Base-by-base conservation (phyloP, 2,888 invertebrate species). In the Coleophora deauratella region DNA sequence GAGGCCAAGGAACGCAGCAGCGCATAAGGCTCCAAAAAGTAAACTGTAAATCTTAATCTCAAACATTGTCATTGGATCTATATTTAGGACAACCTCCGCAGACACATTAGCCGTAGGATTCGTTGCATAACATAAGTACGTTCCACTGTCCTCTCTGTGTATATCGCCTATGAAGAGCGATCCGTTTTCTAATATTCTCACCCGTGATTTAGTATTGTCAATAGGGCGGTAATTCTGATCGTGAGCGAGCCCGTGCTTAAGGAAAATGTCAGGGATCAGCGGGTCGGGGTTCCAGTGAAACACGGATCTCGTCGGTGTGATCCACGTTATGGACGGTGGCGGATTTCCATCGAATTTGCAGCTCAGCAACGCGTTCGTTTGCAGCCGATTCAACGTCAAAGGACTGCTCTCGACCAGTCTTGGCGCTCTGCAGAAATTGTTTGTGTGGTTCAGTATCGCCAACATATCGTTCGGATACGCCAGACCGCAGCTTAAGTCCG, bases 51-150 rank as follows among this genome's bases (percentile, higher is more conserved):
- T 91, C 73, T 95, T 92, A 39, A 97, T 92, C 55, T 92, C 90
- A 63, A 91, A 90, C 85, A 96, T 92, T 44, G 94, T 91, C 60
- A 92, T 89, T 12, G 96, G 96, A 75, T 97, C 95, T 66, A 97
- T 92, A 66, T 92, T 92, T 41, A 96, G 85, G 38, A 91, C 65
- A 30, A 97, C 91, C 57, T 90, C 90, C 35, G 90, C 89, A 1
- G 95, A 92, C 27, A 89, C 84, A 69, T 95, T 96, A 40, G 93
- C 93, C 50, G 93, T 87, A 11, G 94, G 91, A 80, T 97, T 97
- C 58, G 92, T 89, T 33, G 94, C 96, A 64, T 91, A 91, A 69
- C 97, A 98, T 46, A 90, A 89, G 80, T 97, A 98, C 27, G 89
- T 82, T 40, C 97, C 97, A 55, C 93, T 92, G 77, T 96, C 96